These are phyloP conservation scores for Corapipo altera DNA, from an alignment of 2,113 vertebrate genomes.

Conservation along the genomic window DNA sequence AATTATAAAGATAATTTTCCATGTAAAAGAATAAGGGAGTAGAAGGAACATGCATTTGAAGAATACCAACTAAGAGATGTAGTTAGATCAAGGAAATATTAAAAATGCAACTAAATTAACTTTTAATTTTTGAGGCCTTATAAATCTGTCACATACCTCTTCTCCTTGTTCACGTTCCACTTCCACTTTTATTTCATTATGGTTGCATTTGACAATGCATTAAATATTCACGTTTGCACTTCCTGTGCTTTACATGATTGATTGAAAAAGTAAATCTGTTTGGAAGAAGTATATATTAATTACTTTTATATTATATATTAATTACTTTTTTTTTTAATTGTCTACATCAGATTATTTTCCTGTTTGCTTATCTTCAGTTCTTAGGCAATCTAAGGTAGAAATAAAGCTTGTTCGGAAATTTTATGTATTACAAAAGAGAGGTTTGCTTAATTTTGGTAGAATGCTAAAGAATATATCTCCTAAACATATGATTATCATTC, in stretches of 20 bases:
- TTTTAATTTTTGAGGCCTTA: not conserved
- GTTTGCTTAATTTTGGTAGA: not conserved
- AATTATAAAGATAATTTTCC: not conserved
- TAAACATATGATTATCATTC: not conserved
- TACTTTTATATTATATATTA: not conserved
- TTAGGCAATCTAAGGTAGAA: not conserved
- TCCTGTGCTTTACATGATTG: not conserved
- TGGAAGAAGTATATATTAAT: not conserved
- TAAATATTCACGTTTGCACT: not conserved
- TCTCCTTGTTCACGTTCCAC: not conserved
- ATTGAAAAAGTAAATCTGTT: not conserved
- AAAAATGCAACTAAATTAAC: not conserved
- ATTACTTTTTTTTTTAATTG: not conserved
- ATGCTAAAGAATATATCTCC: not conserved
- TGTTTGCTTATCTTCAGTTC: not conserved
- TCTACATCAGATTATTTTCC: not conserved
- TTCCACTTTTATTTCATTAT: not conserved
- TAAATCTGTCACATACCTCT: not conserved
- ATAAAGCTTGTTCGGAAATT: not conserved
- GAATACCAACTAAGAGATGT: not conserved
- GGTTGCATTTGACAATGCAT: not conserved
- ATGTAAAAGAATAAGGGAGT: not conserved
- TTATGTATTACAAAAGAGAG: not conserved
- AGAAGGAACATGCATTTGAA: not conserved
- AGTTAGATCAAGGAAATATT: not conserved